Base-by-base conservation (phyloP, 2,888 invertebrate species). In the Halictus ligatus region DNA sequence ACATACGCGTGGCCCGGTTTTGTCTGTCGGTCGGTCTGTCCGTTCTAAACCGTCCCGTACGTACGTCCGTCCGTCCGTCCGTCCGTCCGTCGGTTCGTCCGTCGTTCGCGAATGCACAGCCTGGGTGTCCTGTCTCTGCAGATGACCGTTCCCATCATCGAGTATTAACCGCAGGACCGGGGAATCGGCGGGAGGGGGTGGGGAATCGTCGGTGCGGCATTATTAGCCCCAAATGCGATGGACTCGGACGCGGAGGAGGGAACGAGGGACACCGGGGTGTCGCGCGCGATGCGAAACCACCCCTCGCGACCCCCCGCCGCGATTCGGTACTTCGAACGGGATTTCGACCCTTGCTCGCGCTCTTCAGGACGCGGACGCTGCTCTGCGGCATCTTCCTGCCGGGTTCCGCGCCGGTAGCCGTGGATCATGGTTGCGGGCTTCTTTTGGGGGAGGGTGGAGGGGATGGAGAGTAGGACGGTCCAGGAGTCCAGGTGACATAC, bases 121-220 rank as follows among this genome's bases (percentile, higher is more conserved):
- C 90, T 89, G 88, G 89, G 85, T 85, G 84, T 91, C 92, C 94
- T 94, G 94, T 95, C 95, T 95, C 95, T 95, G 95, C 95, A 95
- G 95, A 95, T 95, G 95, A 95, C 95, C 94, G 95, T 95, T 95
- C 95, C 95, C 95, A 95, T 95, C 95, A 95, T 95, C 94, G 95
- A 95, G 95, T 95, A 95, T 95, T 95, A 95, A 95, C 95, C 95
- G 94, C 95, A 95, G 94, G 92, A 93, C 90, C 94, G 93, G 83
- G 92, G 92, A 90, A 94, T 92, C 92, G 88, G 88, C 77, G 85
- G 86, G 88, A 40, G 69, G 69, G 69, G 69, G 69, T 12, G 40
- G 85, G 87, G 88, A 85, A 87, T 89, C 92, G 92, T 92, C 90
- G 88, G 91, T 93, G 92, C 92, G 90, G 93, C 94, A 94, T 94